phyloP scores from a whole-genome alignment of 2,113 vertebrate species.

The Shinisaurus crocodilurus region DNA sequence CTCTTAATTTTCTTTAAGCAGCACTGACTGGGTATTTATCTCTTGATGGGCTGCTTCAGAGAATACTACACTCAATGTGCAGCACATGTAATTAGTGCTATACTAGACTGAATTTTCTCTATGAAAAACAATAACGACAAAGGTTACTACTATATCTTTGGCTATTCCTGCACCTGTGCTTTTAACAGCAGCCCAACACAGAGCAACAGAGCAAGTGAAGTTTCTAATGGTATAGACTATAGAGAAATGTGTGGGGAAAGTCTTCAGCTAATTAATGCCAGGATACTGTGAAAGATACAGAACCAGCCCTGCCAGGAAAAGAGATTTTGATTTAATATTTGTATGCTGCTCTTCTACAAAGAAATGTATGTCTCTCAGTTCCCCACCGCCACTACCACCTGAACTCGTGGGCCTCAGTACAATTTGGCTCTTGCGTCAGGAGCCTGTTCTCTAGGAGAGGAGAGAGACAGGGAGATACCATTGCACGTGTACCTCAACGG shows the following conservation, averaged over 20 bases:
- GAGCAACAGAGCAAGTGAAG: background rate
- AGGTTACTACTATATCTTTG: background rate
- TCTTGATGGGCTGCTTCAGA: background rate
- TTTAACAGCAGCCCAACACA: background rate
- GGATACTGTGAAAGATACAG: background rate
- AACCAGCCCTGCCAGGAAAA: background rate
- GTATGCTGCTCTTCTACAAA: background rate
- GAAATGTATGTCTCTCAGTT: no score
- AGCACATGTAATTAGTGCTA: background rate
- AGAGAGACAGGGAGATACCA: no score
- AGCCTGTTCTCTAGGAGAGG: no score
- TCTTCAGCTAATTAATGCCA: background rate
- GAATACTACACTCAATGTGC: background rate
- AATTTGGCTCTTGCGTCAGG: no score
- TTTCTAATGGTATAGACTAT: background rate
- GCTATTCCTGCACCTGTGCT: no score
- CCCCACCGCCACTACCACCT: no score
- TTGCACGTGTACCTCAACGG: no score
- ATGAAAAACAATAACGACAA: background rate
- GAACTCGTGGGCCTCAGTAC: no score
- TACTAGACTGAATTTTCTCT: background rate
- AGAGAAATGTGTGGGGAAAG: background rate
- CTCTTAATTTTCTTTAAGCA: slow-evolving; percentile 21
- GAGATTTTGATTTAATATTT: background rate
- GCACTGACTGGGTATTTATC: background rate